Percentiles rank a stretch among this genome's conserved stretches.
phyloP scores from a whole-genome alignment of 2,888 invertebrate species.

The Empis livida region DNA sequence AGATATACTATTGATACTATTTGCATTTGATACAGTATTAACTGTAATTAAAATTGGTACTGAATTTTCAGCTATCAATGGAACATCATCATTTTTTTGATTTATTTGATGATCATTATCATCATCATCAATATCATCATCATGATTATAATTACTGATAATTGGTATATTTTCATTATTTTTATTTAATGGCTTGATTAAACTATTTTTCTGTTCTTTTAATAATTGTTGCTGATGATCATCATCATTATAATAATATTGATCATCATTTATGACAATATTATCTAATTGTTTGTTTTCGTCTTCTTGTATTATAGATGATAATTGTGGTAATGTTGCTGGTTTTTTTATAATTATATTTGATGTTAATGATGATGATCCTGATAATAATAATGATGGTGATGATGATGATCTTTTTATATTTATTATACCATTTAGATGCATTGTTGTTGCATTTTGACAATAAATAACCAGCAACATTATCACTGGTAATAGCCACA shows the following conservation, averaged over 20 bases:
- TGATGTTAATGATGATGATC: conserved; percentile 8
- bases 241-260: conserved; percentile 11
- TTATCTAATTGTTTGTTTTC: conserved; percentile 8
- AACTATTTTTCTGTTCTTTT: conserved; percentile 1
- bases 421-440: conserved; percentile 2
- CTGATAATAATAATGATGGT: conserved; percentile 8
- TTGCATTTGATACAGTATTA: background rate
- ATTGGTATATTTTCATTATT: conserved; percentile 9
- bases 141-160: conserved; percentile 6
- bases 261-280: conserved; percentile 4
- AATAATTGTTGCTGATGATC: conserved; percentile 10
- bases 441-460: conserved; percentile 17
- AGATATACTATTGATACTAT: background rate
- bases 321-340: background rate
- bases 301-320: conserved; percentile 11
- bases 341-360: conserved; percentile 6
- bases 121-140: conserved; percentile 1
- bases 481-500: conserved; percentile 31
- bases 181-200: conserved; percentile 5
- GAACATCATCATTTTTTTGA: background rate
- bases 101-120: background rate
- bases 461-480: conserved; percentile 33
- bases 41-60: conserved; percentile 1
- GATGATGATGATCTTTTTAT: background rate
- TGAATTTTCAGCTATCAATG: background rate